Percentiles rank a stretch among this genome's conserved stretches.
Conservation (phyloP, 2,888 invertebrate genomes). For the Cinara cedri region DNA sequence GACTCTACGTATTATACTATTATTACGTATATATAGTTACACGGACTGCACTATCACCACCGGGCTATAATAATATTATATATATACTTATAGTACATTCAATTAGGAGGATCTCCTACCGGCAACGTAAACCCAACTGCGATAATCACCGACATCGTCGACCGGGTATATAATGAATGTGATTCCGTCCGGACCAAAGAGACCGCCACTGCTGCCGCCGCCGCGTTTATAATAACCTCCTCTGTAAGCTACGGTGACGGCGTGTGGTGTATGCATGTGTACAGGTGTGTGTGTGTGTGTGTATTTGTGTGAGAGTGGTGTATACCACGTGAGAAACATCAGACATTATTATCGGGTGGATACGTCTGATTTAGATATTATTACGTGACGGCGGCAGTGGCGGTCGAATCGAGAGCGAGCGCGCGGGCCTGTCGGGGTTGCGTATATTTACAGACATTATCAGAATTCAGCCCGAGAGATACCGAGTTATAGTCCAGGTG, state of each 20-base stretch:
- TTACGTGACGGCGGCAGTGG: conserved; percentile 12
- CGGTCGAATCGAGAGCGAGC: conserved; percentile 1
- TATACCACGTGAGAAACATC: conserved; percentile 39
- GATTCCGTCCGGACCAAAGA: conserved; percentile 48
- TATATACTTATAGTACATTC: conserved; percentile 27
- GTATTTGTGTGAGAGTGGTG: not conserved
- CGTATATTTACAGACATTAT: no score
- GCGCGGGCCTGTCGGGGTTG: no score
- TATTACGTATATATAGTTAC: no score
- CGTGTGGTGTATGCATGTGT: no score
- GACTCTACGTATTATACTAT: no score
- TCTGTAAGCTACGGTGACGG: no score
- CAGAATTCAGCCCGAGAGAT: no score
- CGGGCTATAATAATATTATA: conserved; percentile 10
- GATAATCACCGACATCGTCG: conserved; percentile 40
- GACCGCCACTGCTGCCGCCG: conserved; percentile 40
- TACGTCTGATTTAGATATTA: conserved; percentile 43
- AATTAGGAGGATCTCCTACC: conserved; percentile 38
- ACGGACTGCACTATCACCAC: no score
- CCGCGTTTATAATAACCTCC: conserved; percentile 47
- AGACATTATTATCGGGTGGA: conserved; percentile 33
- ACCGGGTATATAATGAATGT: conserved; percentile 41
- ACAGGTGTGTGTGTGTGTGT: conserved; percentile 5
- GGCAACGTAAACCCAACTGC: conserved; percentile 16
- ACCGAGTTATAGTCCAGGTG: no score